These are phyloP conservation scores for Clupea harengus DNA, from an alignment of 2,113 vertebrate species.

Conservation along the genomic window DNA sequence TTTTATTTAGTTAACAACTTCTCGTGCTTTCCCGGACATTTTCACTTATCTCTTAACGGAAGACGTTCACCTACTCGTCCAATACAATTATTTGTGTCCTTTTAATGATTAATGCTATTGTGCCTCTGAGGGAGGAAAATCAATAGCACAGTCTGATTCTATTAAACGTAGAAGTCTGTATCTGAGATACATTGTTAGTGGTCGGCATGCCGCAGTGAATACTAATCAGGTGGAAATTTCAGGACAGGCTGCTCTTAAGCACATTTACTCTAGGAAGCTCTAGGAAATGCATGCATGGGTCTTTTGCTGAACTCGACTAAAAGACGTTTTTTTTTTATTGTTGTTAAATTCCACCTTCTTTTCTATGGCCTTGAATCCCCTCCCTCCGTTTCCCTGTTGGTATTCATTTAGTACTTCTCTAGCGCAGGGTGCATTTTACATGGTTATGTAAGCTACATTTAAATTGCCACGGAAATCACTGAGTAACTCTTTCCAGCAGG, in stretches of 20 bases:
- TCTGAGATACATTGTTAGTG: constrained; percentile 18
- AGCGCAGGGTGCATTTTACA: neutral
- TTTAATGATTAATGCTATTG: constrained; percentile 16
- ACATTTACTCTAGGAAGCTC: neutral
- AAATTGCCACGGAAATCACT: constrained; percentile 9
- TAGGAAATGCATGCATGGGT: neutral
- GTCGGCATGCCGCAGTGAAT: constrained; percentile 31
- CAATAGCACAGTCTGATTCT: constrained; percentile 35
- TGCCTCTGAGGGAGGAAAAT: constrained; percentile 29
- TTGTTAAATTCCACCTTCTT: neutral
- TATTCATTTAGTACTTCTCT: neutral
- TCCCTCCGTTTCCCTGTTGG: neutral
- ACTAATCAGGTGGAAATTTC: constrained; percentile 46
- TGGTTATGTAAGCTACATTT: neutral
- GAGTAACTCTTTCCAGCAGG: constrained; percentile 60
- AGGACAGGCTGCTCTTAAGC: neutral
- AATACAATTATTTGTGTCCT: constrained; percentile 33
- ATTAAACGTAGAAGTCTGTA: constrained; percentile 38
- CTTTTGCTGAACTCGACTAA: neutral
- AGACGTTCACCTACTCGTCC: neutral
- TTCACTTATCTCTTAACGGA: neutral
- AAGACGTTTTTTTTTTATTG: neutral
- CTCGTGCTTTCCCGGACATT: neutral
- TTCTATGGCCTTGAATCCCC: neutral
- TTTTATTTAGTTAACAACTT: too few relatives aligned